A percentile compares a stretch with the other conserved stretches of the same genome.
These are phyloP conservation scores for Creontiades dilutus DNA, from an alignment of 2,888 invertebrate species.

Conservation along the genomic window DNA sequence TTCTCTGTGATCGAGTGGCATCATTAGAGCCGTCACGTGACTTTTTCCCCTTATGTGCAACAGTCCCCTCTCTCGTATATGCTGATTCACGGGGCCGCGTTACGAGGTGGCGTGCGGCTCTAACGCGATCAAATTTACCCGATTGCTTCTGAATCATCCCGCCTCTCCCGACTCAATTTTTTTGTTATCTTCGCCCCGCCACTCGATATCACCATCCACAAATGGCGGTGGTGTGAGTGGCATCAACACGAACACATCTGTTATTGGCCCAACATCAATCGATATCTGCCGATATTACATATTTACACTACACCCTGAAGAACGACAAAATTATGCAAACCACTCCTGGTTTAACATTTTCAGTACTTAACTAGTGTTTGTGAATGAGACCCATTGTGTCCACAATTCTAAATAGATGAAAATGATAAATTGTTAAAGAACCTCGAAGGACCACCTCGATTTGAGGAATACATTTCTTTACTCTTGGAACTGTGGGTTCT, in stretches of 20 bases:
- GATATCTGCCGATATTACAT: too few species aligned
- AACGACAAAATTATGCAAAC: too few species aligned
- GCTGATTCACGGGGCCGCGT: conserved; percentile 2
- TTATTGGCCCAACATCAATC: neutral
- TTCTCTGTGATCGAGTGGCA: conserved; percentile 31
- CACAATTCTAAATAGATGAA: too few species aligned
- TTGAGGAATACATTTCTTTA: too few species aligned
- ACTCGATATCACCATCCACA: neutral
- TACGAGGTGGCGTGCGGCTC: conserved; percentile 14
- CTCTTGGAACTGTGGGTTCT: too few species aligned
- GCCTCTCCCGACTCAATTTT: neutral
- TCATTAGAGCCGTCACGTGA: conserved; percentile 36
- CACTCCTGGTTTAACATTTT: too few species aligned
- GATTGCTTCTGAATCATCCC: conserved; percentile 39
- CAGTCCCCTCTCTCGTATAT: neutral
- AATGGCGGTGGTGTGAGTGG: neutral
- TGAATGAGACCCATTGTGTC: too few species aligned
- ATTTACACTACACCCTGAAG: too few species aligned
- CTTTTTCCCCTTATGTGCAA: neutral
- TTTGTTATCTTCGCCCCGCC: neutral
- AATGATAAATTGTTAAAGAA: too few species aligned
- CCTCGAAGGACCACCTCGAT: too few species aligned
- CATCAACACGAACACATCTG: neutral
- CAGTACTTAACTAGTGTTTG: too few species aligned
- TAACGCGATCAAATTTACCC: conserved; percentile 40